Evolutionary conservation across 2,113 vertebrate species (phyloP).

Genomic region (Syngnathoides biaculeatus): DNA sequence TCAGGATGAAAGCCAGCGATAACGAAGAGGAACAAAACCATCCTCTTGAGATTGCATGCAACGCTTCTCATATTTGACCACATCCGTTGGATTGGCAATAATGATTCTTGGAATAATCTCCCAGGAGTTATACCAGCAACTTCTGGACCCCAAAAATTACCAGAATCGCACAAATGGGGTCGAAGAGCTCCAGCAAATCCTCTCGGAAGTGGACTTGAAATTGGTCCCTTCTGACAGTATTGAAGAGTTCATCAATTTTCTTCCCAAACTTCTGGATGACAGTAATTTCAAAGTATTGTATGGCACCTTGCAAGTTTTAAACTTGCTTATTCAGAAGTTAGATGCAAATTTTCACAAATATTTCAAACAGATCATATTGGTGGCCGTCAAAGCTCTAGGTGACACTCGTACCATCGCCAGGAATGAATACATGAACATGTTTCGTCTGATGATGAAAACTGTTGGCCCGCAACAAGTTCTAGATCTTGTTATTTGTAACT

Average conservation of each 20-base stretch:
- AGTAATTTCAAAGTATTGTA: slow-evolving; percentile 84
- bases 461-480: slow-evolving; percentile 77
- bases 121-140: slow-evolving; percentile 78
- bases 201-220: slow-evolving; percentile 69
- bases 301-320: slow-evolving; percentile 79
- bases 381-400: slow-evolving; percentile 77
- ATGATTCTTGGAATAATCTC: slow-evolving; percentile 83
- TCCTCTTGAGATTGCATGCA: slow-evolving; percentile 37
- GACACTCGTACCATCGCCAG: slow-evolving; percentile 78
- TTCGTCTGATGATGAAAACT: slow-evolving; percentile 76
- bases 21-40: slow-evolving; percentile 40
- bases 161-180: slow-evolving; percentile 79
- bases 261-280: slow-evolving; percentile 77
- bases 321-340: slow-evolving; percentile 78
- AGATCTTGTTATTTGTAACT: slow-evolving; percentile 73
- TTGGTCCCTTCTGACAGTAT: slow-evolving; percentile 65
- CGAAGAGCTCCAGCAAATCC: slow-evolving; percentile 78
- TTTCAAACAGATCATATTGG: slow-evolving; percentile 71
- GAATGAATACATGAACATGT: slow-evolving; percentile 77
- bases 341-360: slow-evolving; percentile 67
- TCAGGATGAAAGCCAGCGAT: slow-evolving; percentile 49
- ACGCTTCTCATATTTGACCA: slow-evolving; percentile 45
- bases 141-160: slow-evolving; percentile 84
- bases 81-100: slow-evolving; percentile 44
- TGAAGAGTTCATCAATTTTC: slow-evolving; percentile 76